These are phyloP conservation scores for Burhinus oedicnemus DNA, from an alignment of 2,113 vertebrate genomes.

Conservation along the genomic window DNA sequence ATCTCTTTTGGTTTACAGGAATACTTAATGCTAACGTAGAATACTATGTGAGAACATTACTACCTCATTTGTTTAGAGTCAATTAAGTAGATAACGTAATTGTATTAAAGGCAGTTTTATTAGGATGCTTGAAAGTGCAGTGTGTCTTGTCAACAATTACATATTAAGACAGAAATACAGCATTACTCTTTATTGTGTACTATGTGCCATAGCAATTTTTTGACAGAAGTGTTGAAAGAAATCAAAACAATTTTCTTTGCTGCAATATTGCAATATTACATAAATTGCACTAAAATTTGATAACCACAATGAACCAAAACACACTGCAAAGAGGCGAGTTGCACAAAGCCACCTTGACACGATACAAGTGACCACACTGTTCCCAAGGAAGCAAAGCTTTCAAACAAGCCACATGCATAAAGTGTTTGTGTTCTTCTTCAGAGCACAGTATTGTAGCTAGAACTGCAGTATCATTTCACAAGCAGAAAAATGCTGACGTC, in stretches of 20 bases:
- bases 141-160: slow-evolving; percentile 12
- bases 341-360: slow-evolving; percentile 29
- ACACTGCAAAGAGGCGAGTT: slow-evolving; percentile 55
- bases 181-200: slow-evolving; percentile 72
- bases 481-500: slow-evolving; percentile 8
- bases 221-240: slow-evolving; percentile 69
- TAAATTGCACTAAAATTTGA: slow-evolving; percentile 44
- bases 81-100: background rate
- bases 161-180: slow-evolving; percentile 50
- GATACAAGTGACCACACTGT: slow-evolving; percentile 24
- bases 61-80: background rate
- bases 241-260: slow-evolving; percentile 32
- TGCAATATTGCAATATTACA: slow-evolving; percentile 35
- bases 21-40: background rate
- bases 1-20: background rate
- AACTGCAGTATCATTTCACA: slow-evolving; percentile 6
- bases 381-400: slow-evolving; percentile 69
- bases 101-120: slow-evolving; percentile 32
- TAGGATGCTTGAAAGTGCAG: slow-evolving; percentile 24
- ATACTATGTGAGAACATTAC: background rate
- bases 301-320: slow-evolving; percentile 14
- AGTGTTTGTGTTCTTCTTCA: background rate
- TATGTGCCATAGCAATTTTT: slow-evolving; percentile 54
- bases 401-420: slow-evolving; percentile 61
- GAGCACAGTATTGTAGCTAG: background rate